Conservation (phyloP, 2,113 vertebrate species). For the Poicephalus meyeri region DNA sequence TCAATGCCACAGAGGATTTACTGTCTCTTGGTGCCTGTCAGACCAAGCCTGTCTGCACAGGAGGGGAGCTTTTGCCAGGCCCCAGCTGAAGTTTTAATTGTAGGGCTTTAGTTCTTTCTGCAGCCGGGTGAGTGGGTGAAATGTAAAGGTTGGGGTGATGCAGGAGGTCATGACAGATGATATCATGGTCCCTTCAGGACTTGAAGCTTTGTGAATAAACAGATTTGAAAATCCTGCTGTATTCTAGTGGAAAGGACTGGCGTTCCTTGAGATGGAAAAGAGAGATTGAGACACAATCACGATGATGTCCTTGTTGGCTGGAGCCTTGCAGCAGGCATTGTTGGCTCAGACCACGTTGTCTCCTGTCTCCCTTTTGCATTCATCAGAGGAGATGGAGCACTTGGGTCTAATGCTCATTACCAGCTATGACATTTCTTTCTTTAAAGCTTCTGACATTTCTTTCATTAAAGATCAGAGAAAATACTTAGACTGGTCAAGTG, state of each 20-base stretch:
- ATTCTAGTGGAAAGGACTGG: background rate
- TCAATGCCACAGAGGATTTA: background rate
- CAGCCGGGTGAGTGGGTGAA: background rate
- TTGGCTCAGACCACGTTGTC: background rate
- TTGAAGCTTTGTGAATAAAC: background rate
- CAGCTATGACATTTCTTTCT: background rate
- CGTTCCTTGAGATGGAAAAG: background rate
- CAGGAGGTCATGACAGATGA: background rate
- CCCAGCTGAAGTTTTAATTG: background rate
- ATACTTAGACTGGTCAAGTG: background rate
- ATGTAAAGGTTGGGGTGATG: background rate
- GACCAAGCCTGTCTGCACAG: rapidly evolving
- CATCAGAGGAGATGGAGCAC: background rate
- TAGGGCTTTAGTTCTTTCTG: background rate
- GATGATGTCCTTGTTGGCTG: background rate
- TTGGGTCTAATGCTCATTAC: no score
- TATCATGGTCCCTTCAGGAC: background rate
- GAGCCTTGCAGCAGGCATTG: rapidly evolving
- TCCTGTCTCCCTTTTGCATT: rapidly evolving
- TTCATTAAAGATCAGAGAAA: background rate
- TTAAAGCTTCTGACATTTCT: background rate
- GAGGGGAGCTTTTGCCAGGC: background rate
- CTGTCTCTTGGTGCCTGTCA: background rate
- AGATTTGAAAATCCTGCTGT: background rate
- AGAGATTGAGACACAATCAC: rapidly evolving